Conservation (phyloP, 1,140 invertebrate genomes). For the Contarinia nasturtii region DNA sequence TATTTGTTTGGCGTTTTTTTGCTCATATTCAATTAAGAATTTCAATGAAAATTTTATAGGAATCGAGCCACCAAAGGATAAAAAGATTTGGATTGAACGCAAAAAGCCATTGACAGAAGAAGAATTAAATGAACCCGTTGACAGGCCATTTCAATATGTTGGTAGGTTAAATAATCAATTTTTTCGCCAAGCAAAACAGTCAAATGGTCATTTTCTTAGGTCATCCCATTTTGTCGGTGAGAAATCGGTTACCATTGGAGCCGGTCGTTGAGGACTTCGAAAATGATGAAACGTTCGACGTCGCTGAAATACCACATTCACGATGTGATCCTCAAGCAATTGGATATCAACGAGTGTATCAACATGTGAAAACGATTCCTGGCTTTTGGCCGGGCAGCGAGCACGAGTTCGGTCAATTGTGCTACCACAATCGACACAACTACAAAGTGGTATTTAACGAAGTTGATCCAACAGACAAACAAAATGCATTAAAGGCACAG, state of each 20-base stretch:
- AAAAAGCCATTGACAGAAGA: conserved; percentile 20
- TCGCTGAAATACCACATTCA: conserved; percentile 24
- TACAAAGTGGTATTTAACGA: conserved; percentile 25
- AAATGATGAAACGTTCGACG: conserved; percentile 21
- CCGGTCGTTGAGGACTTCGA: conserved; percentile 36
- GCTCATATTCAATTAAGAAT: too few relatives aligned
- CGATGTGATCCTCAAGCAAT: conserved; percentile 33
- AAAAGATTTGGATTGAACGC: conserved; percentile 21
- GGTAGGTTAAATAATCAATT: conserved; percentile 16
- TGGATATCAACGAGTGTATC: conserved; percentile 29
- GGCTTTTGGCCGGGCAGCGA: conserved; percentile 64
- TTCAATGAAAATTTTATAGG: neutral
- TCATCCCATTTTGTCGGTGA: conserved; percentile 44
- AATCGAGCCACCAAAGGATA: conserved; percentile 29
- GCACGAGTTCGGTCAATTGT: conserved; percentile 53
- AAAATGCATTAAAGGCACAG: conserved; percentile 44
- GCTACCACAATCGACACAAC: conserved; percentile 43
- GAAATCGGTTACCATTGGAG: conserved; percentile 38
- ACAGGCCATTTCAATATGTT: conserved; percentile 44
- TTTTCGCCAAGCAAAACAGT: conserved; percentile 24
- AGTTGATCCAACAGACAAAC: conserved; percentile 28
- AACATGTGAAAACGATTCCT: conserved; percentile 51
- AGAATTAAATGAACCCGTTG: conserved; percentile 29
- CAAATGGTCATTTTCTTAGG: too few relatives aligned
- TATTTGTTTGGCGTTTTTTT: too few relatives aligned